Evolutionary conservation across 2,797 vertebrate genomes (phyloP).

Genomic region (Cyprinella venusta): DNA sequence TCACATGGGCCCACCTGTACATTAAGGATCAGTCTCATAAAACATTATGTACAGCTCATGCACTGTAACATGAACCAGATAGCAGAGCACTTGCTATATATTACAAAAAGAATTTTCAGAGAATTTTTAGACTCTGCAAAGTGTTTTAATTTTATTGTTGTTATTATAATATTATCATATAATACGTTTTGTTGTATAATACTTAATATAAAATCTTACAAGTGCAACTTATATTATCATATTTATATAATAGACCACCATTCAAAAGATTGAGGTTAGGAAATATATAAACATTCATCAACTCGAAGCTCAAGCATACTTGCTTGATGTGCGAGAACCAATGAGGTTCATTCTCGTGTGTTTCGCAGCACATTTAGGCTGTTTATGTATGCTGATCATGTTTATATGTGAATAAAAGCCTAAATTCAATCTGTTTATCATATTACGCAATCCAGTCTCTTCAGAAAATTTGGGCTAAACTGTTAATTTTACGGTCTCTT

Average conservation of each 20-base stretch:
- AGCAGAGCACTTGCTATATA: not conserved
- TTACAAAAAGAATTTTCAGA: not conserved
- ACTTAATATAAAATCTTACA: too few relatives aligned
- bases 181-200: too few relatives aligned
- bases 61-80: not conserved
- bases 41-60: not conserved
- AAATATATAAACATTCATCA: too few relatives aligned
- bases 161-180: too few relatives aligned
- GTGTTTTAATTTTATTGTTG: too few relatives aligned
- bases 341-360: too few relatives aligned
- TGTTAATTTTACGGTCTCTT: not conserved
- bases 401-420: not conserved
- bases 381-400: not conserved
- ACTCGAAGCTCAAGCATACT: too few relatives aligned
- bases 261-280: too few relatives aligned
- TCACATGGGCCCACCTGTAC: constrained; percentile 2
- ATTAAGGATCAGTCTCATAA: not conserved
- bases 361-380: too few relatives aligned
- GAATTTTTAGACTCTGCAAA: not conserved
- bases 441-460: not conserved
- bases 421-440: not conserved
- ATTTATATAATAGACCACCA: too few relatives aligned
- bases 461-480: not conserved
- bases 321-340: too few relatives aligned
- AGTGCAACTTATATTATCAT: too few relatives aligned